Base-by-base conservation (phyloP, 2,888 invertebrate genomes). In the Invenusta paracnida region DNA sequence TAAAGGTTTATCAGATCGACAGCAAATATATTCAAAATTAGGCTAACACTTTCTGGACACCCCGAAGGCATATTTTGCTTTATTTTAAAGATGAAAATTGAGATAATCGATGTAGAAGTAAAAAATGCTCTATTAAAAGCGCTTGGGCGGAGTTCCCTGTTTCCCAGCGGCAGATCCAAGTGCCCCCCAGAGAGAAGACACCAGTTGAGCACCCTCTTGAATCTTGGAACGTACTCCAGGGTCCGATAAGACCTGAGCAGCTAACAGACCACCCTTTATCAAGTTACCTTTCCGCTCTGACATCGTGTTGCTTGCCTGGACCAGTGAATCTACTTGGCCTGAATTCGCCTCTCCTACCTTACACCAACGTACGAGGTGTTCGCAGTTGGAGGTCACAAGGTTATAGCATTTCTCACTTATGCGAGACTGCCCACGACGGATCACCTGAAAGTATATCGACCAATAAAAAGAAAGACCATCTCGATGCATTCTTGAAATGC, bases 361-460 rank as follows among this genome's bases (percentile, higher is more conserved):
- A n/a, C 83, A 83, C 83, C 83, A 83, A 1, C 27, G 30, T 1
- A 48, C 83, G 17, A 83, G 27, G 31, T 83, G 83, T 31, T 83
- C 83, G 27, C 83, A 83, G 31, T 83, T 83, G n/a, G 27, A 30
- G 1, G 83, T 83, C 67, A 83, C 1, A 17, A 83, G 30, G 48
- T 83, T 83, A 30, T 83, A 83, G 2, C 48, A 1, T 27, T 13
- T 11, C 1, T 30, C 31, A n/a, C n/a, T 1, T 5, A 83, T 1
- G 27, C 31, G 67, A 5, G 66, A 67, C 30, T 48, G 48, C 2
- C 30, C 83, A 13, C 83, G 30, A 23, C 23, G 17, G 48, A 83
- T 31, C 48, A 48, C 48, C 48, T 48, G 48, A 48, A 5, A 17
- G 5, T 48, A 17, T 48, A 17, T 48, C 17, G 48, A 48, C 17